Conservation (phyloP, 1,140 invertebrate species). For the Drosophila eugracilis region DNA sequence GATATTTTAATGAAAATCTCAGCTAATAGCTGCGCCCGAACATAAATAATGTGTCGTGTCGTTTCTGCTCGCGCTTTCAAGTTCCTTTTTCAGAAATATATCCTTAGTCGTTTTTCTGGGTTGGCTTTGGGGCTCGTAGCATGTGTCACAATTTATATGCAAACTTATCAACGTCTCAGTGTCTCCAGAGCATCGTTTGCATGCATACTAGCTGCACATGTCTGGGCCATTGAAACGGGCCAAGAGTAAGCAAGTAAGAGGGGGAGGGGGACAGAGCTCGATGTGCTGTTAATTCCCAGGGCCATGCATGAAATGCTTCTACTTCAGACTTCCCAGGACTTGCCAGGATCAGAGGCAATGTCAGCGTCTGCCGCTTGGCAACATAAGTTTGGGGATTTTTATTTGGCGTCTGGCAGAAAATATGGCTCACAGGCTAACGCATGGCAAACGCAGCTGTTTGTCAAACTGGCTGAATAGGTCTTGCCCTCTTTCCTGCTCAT, state of each 20-base stretch:
- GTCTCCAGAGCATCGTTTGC: constrained; percentile 75
- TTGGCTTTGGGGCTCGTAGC: constrained; percentile 24
- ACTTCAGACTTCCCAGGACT: constrained; percentile 16
- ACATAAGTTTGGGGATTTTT: constrained; percentile 82
- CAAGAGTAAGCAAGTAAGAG: constrained; percentile 7
- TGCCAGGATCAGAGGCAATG: constrained; percentile 36
- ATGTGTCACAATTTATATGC: constrained; percentile 81
- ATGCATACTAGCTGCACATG: constrained; percentile 56
- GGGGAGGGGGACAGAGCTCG: constrained; percentile 39
- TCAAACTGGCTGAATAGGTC: constrained; percentile 34
- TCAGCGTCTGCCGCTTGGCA: constrained; percentile 50
- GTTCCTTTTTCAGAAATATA: constrained; percentile 57
- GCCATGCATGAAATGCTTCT: constrained; percentile 39
- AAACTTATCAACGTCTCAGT: constrained; percentile 79
- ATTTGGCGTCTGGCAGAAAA: constrained; percentile 76
- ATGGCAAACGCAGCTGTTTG: constrained; percentile 81
- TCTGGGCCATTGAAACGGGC: constrained; percentile 19
- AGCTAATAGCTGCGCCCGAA: constrained; percentile 68
- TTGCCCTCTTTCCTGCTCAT: not conserved
- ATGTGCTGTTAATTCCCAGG: constrained; percentile 78
- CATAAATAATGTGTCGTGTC: constrained; percentile 78
- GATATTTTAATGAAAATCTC: constrained; percentile 79
- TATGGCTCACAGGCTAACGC: constrained; percentile 76
- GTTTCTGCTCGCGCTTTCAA: constrained; percentile 26
- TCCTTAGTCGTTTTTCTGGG: not conserved